These are phyloP conservation scores for Synanthedon tipuliformis DNA, from an alignment of 2,888 invertebrate genomes.

Conservation along the genomic window DNA sequence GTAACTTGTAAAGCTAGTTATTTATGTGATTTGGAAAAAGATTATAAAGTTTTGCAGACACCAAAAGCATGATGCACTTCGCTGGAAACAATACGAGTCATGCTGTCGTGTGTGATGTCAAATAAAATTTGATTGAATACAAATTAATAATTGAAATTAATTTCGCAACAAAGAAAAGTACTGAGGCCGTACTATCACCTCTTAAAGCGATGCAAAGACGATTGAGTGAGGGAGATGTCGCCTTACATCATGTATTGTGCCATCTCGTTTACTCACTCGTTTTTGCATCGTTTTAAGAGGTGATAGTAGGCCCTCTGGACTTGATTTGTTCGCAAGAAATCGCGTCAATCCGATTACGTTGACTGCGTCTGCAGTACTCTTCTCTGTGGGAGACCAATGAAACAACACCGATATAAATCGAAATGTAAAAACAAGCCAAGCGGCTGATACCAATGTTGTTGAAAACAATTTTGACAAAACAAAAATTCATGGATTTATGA, in stretches of 20 bases:
- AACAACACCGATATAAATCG: slow-evolving; percentile 24
- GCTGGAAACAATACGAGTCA: slow-evolving; percentile 54
- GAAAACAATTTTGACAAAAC: slow-evolving; percentile 34
- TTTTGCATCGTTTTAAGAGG: no score
- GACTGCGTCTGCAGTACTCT: slow-evolving; percentile 30
- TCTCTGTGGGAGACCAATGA: slow-evolving; percentile 34
- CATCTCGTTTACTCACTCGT: no score
- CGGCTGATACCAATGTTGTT: slow-evolving; percentile 39
- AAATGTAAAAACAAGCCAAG: slow-evolving; percentile 46
- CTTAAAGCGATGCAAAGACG: no score
- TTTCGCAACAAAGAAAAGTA: slow-evolving; percentile 44
- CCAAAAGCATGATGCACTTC: slow-evolving; percentile 67
- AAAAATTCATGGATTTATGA: slow-evolving; percentile 32
- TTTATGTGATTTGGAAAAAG: slow-evolving; percentile 21
- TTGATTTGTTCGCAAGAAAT: background rate
- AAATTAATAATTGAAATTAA: slow-evolving; percentile 17
- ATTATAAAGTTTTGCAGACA: slow-evolving; percentile 43
- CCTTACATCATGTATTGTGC: no score
- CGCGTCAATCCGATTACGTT: background rate
- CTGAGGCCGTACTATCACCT: no score
- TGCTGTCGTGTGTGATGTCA: slow-evolving; percentile 51
- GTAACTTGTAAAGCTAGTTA: slow-evolving; percentile 25
- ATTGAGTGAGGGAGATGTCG: no score
- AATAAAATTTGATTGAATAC: slow-evolving; percentile 29
- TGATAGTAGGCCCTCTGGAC: no score